Percentiles rank a stretch among this genome's conserved stretches.
phyloP scores from a whole-genome alignment of 2,888 invertebrate genomes.

The Polyommatus iphigenia region DNA sequence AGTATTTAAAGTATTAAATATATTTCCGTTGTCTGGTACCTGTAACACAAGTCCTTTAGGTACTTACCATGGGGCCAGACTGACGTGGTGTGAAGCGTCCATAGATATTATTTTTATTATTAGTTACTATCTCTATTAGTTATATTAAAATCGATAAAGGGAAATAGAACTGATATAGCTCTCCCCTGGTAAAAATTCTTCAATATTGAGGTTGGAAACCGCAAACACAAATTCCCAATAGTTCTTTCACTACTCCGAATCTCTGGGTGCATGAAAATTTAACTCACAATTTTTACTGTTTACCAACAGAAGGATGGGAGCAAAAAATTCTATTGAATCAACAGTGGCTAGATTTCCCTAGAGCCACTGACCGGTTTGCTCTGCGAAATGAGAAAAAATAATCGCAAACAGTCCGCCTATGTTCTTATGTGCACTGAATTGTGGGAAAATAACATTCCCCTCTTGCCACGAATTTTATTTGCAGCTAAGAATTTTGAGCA shows the following conservation, averaged over 20 bases:
- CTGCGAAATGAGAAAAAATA: constrained; percentile 54
- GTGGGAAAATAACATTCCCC: background rate
- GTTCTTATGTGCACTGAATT: constrained; percentile 22
- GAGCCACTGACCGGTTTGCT: constrained; percentile 63
- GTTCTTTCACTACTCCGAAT: constrained; percentile 29
- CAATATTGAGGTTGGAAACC: background rate
- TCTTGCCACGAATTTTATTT: constrained; percentile 1
- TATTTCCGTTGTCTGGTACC: no score
- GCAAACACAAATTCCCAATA: background rate
- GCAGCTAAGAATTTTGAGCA: background rate
- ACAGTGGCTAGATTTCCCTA: constrained; percentile 65
- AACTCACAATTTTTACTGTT: constrained; percentile 55
- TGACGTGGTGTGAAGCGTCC: no score
- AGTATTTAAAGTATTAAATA: no score
- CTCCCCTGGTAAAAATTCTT: background rate
- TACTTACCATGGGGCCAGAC: no score
- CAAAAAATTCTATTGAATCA: constrained; percentile 68
- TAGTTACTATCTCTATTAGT: no score
- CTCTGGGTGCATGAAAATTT: constrained; percentile 41
- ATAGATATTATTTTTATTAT: no score
- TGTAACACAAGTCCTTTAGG: no score
- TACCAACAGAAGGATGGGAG: constrained; percentile 50
- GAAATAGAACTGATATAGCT: background rate
- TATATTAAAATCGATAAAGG: background rate
- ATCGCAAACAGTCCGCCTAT: constrained; percentile 34